Evolutionary conservation across 2,113 vertebrate species (phyloP), one percentile per base, ranked within the genome.

Genomic region (Otocyon megalotis): DNA sequence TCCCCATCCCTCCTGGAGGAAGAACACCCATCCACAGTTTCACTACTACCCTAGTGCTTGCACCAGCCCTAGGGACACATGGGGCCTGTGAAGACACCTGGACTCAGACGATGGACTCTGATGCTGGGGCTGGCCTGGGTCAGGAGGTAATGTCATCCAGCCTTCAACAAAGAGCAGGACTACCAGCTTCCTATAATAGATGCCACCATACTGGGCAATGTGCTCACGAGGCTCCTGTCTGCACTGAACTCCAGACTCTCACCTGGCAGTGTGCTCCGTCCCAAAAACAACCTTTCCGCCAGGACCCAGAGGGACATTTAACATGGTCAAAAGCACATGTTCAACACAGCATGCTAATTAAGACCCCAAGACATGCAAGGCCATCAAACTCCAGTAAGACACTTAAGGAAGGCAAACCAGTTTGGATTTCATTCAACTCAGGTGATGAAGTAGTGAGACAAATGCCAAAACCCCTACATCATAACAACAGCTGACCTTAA

Each of bases 311-410:
- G 22, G 8, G 19, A 3, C 26, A 8, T 0, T 6, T 48, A 22
- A 4, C 0, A 6, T 2, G 4, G n/a, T 28, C 32, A 8, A 17
- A 35, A 53, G 37, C 14, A 2, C 1, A 9, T 5, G 0, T 1
- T 8, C 48, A 15, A 3, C n/a, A 35, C 30, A 2, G 3, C 53
- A 5, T 8, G 43, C 65, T 17, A 8, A 2, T 1, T 22, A 8
- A 17, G 30, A 60, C 30, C 24, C 7, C 14, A 2, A 5, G 13
- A 17, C 7, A 3, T 8, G 8, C 80, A 8, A 16, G 48, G n/a
- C 74, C 1, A 11, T 8, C 32, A 1, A 67, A 48, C 48, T 20
- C 54, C 28, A 5, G 17, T 10, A 8, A 35, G 26, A 50, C 53
- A 63, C 5, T 54, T 3, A 1, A 71, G 81, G 26, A 53, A 62